Evolutionary conservation across 2,888 invertebrate genomes (phyloP), one percentile per base, ranked within the genome.

Genomic region (Belgica antarctica): DNA sequence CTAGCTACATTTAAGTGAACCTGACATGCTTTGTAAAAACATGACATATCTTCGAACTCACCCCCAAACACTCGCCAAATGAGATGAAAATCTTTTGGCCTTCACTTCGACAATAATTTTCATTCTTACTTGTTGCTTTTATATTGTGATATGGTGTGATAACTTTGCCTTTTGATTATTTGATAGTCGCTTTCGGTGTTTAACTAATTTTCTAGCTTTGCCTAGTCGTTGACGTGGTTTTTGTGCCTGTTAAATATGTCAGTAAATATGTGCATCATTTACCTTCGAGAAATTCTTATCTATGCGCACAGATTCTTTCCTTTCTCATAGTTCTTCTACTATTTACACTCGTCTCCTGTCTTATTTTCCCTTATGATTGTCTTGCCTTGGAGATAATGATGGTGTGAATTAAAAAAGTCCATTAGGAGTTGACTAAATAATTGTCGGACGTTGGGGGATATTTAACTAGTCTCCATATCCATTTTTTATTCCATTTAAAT

Each of bases 361-460:
- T 62, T 63, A 24, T n/a, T n/a, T n/a, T n/a, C 41, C 25, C 25
- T 41, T 41, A 22, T 41, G 63, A 8, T 22, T 5, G 10, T 12
- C 15, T 59, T 24, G 7, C 22, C 22, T 25, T 25, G 59, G n/a
- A 12, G 25, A 15, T 17, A 28, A 41, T 63, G 41, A 63, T 63
- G 63, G 63, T 63, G 63, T 41, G 63, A 63, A 63, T 63, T 63
- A 19, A 63, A 63, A 63, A 63, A 63, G 63, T 63, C 63, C 63
- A 63, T 63, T 63, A 63, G 46, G 36, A 36, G 62, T 34, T 62
- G 34, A 63, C 36, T 63, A 36, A 63, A 63, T 63, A 63, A 63
- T 63, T 63, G 63, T 41, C n/a, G n/a, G n/a, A n/a, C n/a, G n/a
- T n/a, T 63, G 63, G 63, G 19, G 62, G 19, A 34, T 62, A 62